phyloP scores from a whole-genome alignment of 2,113 vertebrate species.

The Thinocorus orbignyianus region DNA sequence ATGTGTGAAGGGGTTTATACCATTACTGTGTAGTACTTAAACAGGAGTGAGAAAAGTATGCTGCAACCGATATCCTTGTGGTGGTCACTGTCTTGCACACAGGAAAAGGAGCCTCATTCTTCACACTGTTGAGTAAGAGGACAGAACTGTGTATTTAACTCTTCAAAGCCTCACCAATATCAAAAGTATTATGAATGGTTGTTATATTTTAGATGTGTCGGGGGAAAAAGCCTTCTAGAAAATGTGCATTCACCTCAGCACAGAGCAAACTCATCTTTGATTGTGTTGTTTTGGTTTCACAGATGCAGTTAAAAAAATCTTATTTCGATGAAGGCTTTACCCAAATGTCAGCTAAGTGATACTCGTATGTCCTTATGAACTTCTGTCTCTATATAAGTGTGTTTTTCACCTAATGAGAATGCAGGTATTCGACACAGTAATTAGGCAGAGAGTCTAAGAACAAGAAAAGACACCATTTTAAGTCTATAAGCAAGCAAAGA shows the following conservation, averaged over 20 bases:
- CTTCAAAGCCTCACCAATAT: neutral
- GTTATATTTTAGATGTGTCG: neutral
- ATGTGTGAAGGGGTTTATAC: neutral
- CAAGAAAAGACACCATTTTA: neutral
- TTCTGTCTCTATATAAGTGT: neutral
- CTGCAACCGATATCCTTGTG: fast-evolving
- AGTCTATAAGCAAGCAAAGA: neutral
- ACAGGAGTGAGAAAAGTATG: neutral
- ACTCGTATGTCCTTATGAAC: neutral
- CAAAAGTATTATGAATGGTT: neutral
- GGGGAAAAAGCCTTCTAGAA: neutral
- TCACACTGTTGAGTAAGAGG: neutral
- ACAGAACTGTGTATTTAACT: neutral
- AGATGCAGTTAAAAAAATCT: neutral
- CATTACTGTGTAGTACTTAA: neutral
- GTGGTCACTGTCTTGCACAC: neutral
- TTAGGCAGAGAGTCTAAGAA: neutral
- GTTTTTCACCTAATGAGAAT: neutral
- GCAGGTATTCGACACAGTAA: neutral
- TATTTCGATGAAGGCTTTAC: neutral
- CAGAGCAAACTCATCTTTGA: neutral
- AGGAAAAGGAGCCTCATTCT: neutral
- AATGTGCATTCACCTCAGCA: neutral
- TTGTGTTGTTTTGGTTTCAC: neutral
- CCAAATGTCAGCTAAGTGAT: neutral